phyloP scores from a whole-genome alignment of 2,888 invertebrate species.

The Ophion ellenae region DNA sequence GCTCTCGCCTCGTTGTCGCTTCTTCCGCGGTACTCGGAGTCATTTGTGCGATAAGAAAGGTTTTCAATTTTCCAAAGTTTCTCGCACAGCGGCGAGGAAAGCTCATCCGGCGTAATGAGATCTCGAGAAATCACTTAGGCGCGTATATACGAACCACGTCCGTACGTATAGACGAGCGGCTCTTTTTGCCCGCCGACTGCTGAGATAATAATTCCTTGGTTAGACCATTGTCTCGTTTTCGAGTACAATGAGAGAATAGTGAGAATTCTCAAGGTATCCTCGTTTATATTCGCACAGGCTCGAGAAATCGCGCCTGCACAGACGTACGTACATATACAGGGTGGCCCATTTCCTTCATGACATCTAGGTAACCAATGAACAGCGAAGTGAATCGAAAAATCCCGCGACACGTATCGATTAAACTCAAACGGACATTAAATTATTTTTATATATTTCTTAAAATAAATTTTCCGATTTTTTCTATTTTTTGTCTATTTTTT shows the following conservation, averaged over 20 bases:
- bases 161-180: background rate
- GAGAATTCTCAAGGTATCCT: conserved; percentile 48
- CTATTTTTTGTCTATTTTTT: too few relatives aligned
- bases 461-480: too few relatives aligned
- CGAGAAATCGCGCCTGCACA: conserved; percentile 39
- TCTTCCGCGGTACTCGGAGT: conserved; percentile 14
- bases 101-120: conserved; percentile 62
- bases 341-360: background rate
- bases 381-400: background rate
- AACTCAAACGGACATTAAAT: too few relatives aligned
- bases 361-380: background rate
- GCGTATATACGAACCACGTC: background rate
- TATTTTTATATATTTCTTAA: too few relatives aligned
- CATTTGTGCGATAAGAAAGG: conserved; percentile 22
- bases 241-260: conserved; percentile 65
- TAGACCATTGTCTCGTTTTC: conserved; percentile 55
- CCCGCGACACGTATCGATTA: too few relatives aligned
- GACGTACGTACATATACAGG: background rate
- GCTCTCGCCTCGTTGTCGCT: too few relatives aligned
- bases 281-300: conserved; percentile 35
- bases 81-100: conserved; percentile 1
- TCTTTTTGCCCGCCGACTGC: conserved; percentile 20
- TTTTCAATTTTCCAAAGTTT: conserved; percentile 54
- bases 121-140: conserved; percentile 54
- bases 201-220: conserved; percentile 57